phyloP scores from a whole-genome alignment of 1,140 invertebrate genomes.

The Diuraphis noxia region DNA sequence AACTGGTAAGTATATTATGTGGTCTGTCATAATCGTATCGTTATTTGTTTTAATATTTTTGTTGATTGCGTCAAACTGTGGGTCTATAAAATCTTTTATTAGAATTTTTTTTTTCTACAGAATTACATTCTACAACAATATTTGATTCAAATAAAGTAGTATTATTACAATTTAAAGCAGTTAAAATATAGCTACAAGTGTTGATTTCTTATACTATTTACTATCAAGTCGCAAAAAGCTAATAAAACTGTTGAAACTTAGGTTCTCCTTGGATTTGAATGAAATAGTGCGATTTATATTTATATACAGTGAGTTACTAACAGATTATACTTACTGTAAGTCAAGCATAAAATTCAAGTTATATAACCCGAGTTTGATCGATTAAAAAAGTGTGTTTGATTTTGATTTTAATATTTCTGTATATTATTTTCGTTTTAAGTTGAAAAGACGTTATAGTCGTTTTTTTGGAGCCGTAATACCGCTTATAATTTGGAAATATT shows the following conservation, averaged over 20 bases:
- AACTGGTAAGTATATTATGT: background rate
- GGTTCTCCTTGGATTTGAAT: background rate
- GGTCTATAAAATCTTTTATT: background rate
- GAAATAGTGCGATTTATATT: background rate
- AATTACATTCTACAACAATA: background rate
- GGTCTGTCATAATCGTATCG: background rate
- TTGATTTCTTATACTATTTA: background rate
- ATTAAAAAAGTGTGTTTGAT: background rate
- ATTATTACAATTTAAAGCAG: background rate
- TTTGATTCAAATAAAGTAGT: background rate
- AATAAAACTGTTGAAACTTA: background rate
- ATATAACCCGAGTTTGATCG: background rate
- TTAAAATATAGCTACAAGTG: background rate
- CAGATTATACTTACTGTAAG: background rate
- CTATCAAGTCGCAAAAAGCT: slow-evolving; percentile 8
- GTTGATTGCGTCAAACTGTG: background rate
- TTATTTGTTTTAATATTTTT: background rate
- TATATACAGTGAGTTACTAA: background rate
- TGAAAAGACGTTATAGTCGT: background rate
- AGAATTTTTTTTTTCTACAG: background rate
- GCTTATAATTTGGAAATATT: background rate
- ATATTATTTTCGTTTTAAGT: background rate
- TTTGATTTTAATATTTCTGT: background rate
- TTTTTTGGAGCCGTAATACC: background rate
- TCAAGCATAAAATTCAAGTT: background rate